Conservation (phyloP, 2,888 invertebrate species). For the Bellardia bayeri region DNA sequence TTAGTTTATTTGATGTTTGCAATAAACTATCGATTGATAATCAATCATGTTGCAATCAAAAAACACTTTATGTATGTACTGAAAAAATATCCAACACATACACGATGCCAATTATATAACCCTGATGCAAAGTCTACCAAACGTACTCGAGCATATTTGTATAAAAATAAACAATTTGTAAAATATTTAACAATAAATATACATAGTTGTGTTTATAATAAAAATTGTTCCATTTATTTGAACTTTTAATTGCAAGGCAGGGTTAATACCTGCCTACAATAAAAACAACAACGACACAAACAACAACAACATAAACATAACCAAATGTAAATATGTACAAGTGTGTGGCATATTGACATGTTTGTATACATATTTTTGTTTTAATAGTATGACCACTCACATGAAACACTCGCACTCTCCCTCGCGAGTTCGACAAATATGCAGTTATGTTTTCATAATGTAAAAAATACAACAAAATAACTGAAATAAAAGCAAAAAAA, state of each 20-base stretch:
- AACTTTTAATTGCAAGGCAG: conserved; percentile 64
- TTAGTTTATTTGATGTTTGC: conserved; percentile 53
- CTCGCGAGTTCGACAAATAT: neutral
- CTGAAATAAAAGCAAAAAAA: conserved; percentile 43
- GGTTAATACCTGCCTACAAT: conserved; percentile 58
- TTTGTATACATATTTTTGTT: conserved; percentile 64
- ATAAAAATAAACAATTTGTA: conserved; percentile 16
- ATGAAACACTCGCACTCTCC: neutral
- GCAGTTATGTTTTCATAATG: conserved; percentile 46
- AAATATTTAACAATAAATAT: conserved; percentile 11
- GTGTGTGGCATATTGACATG: conserved; percentile 70
- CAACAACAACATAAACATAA: conserved; percentile 59
- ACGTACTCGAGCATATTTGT: neutral
- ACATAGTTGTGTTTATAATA: conserved; percentile 57
- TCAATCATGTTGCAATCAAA: conserved; percentile 63
- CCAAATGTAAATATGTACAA: conserved; percentile 65
- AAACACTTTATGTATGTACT: conserved; percentile 28
- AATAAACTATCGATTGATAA: conserved; percentile 59
- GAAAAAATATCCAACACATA: conserved; percentile 6
- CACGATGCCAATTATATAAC: neutral
- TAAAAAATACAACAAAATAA: conserved; percentile 49
- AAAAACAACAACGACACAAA: conserved; percentile 28
- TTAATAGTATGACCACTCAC: conserved; percentile 55
- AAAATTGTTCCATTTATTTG: conserved; percentile 67
- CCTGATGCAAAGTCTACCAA: too few relatives aligned